Base-by-base conservation (phyloP, 1,140 invertebrate species). In the Drosophila littoralis region DNA sequence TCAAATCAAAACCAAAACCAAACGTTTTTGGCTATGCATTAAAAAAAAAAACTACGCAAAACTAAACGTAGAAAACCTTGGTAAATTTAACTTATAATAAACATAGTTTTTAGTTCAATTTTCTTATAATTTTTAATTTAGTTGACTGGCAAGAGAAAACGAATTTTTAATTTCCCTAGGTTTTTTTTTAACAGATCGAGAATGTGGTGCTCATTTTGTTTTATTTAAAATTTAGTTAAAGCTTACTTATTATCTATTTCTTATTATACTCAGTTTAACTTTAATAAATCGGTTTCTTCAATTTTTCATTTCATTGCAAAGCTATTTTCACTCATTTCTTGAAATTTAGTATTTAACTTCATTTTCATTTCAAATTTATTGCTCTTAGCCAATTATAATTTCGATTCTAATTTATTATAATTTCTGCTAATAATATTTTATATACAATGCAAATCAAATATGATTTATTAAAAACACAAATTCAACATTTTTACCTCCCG, bases 1-100 rank as follows among this genome's bases (percentile, higher is more conserved):
- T 65, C 69, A 73, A 60, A 51, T 45, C 46, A 36, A 70, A 59
- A 64, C 42, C 57, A 72, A 77, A 70, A 80, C 55, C 71, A 63
- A 75, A 79, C 48, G 58, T 63, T 61, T 70, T 75, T 48, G 61
- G 46, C 61, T 15, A 68, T 72, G 55, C 38, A 59, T 65, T 67
- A 43, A 67, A 50, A 48, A 48, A 28, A 46, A 67, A 48, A 57
- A 66, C 72, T 67, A 48, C 72, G 64, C 42, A 63, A 63, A 52
- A 60, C 64, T 67, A 79, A 82, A 61, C 61, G 55, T 88, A 88
- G 83, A 88, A 79, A 88, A 88, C 76, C 74, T 88, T 79, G 83
- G 83, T 88, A 88, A 86, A 86, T 79, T 76, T 50, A 76, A 68
- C 54, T 52, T 22, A 12, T 40, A 67, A 71, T 60, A 35, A 60